Evolutionary conservation across 2,797 vertebrate genomes (phyloP).

Genomic region (Bovichtus variegatus): DNA sequence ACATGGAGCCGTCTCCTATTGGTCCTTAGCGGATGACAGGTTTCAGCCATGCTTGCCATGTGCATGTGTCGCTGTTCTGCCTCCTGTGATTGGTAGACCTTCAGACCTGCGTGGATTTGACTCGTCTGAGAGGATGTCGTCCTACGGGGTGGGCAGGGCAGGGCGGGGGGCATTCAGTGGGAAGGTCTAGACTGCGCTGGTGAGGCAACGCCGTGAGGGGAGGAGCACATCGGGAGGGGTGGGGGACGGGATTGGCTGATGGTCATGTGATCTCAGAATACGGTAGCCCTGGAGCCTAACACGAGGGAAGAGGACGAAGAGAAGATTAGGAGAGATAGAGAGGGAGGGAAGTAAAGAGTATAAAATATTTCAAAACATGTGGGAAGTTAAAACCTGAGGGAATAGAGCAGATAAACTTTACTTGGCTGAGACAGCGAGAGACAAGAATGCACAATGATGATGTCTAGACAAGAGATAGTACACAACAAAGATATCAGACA

Average conservation of each 20-base stretch:
- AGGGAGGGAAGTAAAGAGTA: background rate
- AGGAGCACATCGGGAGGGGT: conserved; percentile 91
- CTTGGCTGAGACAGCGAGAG: conserved; percentile 11
- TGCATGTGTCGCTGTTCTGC: conserved; percentile 27
- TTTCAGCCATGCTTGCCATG: conserved; percentile 10
- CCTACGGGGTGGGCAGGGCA: conserved; percentile 77
- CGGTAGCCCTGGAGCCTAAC: conserved; percentile 89
- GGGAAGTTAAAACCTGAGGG: conserved; percentile 6
- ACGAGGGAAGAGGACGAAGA: conserved; percentile 3
- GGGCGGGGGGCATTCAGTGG: conserved; percentile 67
- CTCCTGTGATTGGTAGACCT: conserved; percentile 41
- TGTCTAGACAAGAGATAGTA: conserved; percentile 7
- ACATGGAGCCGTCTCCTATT: conserved; percentile 32
- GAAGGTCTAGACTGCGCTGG: conserved; percentile 89
- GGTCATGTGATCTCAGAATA: conserved; percentile 94
- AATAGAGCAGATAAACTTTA: background rate
- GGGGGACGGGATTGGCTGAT: conserved; percentile 89
- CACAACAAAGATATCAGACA: conserved; percentile 17
- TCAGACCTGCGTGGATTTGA: conserved; percentile 87
- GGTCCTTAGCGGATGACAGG: conserved; percentile 37
- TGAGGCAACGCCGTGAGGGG: conserved; percentile 89
- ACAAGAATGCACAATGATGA: conserved; percentile 22
- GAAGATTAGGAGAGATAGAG: conserved; percentile 16
- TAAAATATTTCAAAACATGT: background rate
- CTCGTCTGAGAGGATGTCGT: conserved; percentile 77